Conservation (phyloP, 1,140 invertebrate species). For the Nylanderia fulva region DNA sequence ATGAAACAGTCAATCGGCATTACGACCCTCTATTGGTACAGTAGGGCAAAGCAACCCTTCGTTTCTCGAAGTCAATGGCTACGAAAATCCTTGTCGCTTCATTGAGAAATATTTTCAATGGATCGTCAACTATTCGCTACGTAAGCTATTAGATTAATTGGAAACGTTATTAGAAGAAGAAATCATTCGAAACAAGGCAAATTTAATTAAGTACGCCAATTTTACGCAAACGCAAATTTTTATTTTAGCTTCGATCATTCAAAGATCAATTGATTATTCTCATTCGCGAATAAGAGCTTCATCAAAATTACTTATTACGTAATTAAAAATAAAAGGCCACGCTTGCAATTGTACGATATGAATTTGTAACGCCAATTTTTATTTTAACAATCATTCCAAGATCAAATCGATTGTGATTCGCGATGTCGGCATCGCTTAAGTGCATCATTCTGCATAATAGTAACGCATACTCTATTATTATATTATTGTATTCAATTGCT, state of each 20-base stretch:
- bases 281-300: not conserved
- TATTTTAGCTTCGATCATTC: not conserved
- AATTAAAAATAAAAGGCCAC: not conserved
- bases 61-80: constrained; percentile 70
- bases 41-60: constrained; percentile 64
- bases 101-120: constrained; percentile 55
- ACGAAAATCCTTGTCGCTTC: constrained; percentile 47
- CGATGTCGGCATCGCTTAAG: too few relatives aligned
- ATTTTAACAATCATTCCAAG: too few relatives aligned
- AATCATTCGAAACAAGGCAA: not conserved
- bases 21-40: constrained; percentile 66
- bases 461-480: not conserved
- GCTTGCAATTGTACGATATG: not conserved
- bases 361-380: not conserved
- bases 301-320: not conserved
- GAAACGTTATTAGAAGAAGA: not conserved
- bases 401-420: too few relatives aligned
- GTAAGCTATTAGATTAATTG: not conserved
- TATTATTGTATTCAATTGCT: constrained; percentile 5
- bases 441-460: not conserved
- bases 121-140: not conserved
- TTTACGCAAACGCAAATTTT: not conserved
- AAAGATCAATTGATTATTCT: not conserved
- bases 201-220: not conserved
- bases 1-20: constrained; percentile 69